These are phyloP conservation scores for Mesocricetus auratus DNA, from an alignment of 2,113 vertebrate genomes.

Conservation along the genomic window DNA sequence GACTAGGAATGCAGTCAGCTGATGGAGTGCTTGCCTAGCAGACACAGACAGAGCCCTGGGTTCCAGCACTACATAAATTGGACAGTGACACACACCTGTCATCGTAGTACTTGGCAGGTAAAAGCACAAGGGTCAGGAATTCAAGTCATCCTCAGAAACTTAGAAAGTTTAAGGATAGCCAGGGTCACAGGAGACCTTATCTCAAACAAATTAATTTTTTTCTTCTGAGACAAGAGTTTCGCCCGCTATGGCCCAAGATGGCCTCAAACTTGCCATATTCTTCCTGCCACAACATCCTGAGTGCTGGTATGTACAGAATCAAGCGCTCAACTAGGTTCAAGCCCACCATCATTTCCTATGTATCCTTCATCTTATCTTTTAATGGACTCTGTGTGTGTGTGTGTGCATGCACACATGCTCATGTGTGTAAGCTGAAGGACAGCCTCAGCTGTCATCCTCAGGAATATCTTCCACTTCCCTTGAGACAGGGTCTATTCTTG, in stretches of 20 bases:
- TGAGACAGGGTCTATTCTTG: neutral
- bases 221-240: no score
- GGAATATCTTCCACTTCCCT: neutral
- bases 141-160: neutral
- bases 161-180: neutral
- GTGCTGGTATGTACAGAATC: neutral
- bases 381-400: neutral
- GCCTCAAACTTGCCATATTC: neutral
- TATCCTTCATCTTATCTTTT: neutral
- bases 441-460: neutral
- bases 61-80: neutral
- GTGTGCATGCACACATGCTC: neutral
- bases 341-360: neutral
- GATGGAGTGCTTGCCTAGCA: neutral
- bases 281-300: neutral
- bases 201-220: neutral
- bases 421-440: neutral
- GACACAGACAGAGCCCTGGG: neutral
- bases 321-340: neutral
- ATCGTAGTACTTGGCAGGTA: neutral
- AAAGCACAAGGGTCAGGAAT: neutral
- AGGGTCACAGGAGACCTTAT: neutral
- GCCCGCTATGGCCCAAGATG: neutral
- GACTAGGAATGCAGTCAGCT: no score
- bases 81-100: no score